Conservation (phyloP, 2,888 invertebrate species). For the Drosophila birchii region DNA sequence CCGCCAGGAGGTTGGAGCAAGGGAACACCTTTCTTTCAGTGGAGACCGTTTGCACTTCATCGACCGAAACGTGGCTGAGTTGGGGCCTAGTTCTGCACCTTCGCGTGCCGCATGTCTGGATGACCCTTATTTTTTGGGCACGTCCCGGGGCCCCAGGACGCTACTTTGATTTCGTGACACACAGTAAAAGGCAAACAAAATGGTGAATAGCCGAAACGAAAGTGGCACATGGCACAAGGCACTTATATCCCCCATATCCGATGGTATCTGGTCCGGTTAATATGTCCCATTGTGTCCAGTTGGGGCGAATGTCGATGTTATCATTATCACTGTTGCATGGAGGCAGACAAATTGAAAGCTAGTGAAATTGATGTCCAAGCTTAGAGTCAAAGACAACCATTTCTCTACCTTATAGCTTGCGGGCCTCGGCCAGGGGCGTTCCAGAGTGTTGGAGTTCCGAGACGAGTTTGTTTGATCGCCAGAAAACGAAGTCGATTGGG, state of each 20-base stretch:
- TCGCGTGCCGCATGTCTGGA: conserved; percentile 53
- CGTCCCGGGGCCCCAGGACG: conserved; percentile 49
- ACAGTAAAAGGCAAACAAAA: conserved; percentile 36
- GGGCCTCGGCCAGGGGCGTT: conserved; percentile 7
- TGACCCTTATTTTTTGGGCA: conserved; percentile 58
- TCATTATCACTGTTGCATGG: conserved; percentile 53
- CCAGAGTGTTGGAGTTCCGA: not conserved
- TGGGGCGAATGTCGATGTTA: conserved; percentile 10
- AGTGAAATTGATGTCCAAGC: conserved; percentile 66
- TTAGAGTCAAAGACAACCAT: conserved; percentile 33
- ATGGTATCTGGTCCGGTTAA: conserved; percentile 22
- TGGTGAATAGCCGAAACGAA: conserved; percentile 60
- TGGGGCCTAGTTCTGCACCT: conserved; percentile 24
- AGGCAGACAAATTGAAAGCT: conserved; percentile 70
- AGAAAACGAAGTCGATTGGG: conserved; percentile 39
- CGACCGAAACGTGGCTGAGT: conserved; percentile 63
- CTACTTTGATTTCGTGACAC: conserved; percentile 65
- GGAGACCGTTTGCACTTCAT: conserved; percentile 73
- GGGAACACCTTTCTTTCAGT: conserved; percentile 37
- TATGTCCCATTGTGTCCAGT: conserved; percentile 2
- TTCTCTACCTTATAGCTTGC: conserved; percentile 59
- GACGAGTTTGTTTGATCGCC: conserved; percentile 41
- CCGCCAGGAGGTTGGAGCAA: not conserved
- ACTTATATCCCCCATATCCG: conserved; percentile 38
- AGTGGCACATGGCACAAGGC: conserved; percentile 55